Evolutionary conservation across 2,113 vertebrate genomes (phyloP).

Genomic region (Mobula hypostoma): DNA sequence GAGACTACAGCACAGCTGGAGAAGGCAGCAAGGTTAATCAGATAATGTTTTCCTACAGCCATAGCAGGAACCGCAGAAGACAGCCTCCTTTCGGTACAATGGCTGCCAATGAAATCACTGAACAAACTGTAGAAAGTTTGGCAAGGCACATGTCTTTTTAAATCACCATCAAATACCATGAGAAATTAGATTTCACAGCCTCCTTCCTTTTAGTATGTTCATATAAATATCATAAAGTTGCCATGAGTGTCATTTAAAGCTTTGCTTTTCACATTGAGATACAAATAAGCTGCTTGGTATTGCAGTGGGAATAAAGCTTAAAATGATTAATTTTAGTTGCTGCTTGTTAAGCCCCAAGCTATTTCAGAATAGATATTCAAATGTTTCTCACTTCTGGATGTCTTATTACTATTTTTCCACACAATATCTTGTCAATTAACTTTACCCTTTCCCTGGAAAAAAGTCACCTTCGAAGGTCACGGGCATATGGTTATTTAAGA

Average conservation of each 20-base stretch:
- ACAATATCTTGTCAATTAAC: neutral
- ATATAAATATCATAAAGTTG: neutral
- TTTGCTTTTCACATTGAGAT: neutral
- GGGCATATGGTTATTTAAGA: neutral
- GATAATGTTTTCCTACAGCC: neutral
- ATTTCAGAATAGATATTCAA: neutral
- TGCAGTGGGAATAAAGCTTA: neutral
- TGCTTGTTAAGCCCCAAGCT: neutral
- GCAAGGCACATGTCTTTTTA: neutral
- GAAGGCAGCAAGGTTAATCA: neutral
- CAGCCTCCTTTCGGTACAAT: neutral
- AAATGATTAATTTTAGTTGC: slow-evolving; percentile 8
- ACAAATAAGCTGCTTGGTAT: neutral
- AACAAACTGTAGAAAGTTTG: neutral
- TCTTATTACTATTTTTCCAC: neutral
- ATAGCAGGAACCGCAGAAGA: too few relatives aligned
- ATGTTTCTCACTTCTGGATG: neutral
- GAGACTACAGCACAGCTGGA: too few relatives aligned
- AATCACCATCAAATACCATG: neutral
- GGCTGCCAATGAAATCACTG: too few relatives aligned
- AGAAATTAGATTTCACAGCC: neutral
- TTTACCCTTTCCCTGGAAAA: neutral
- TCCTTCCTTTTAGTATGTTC: neutral
- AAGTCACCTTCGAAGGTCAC: neutral
- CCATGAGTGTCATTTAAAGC: neutral